phyloP scores from a whole-genome alignment of 2,888 invertebrate species.

The Himalopsyche tibetana region DNA sequence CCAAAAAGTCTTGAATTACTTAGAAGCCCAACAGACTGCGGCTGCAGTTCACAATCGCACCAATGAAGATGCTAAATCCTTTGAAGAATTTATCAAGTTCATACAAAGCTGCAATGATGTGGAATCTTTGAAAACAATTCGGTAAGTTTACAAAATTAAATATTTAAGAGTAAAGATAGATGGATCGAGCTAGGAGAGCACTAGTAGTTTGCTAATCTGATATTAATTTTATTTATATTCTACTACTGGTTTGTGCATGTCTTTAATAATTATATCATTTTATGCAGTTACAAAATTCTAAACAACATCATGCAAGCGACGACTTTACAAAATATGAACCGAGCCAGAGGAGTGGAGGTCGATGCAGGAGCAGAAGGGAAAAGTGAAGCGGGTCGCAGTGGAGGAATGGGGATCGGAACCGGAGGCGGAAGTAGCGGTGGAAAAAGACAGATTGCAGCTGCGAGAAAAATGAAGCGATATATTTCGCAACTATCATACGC shows the following conservation, averaged over 20 bases:
- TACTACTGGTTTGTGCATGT: too few relatives aligned
- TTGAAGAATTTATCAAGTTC: conserved; percentile 91
- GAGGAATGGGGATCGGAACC: conserved; percentile 78
- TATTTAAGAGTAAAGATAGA: too few relatives aligned
- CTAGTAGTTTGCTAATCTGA: too few relatives aligned
- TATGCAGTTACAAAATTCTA: conserved; percentile 86
- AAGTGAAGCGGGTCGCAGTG: conserved; percentile 73
- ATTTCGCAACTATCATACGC: conserved; percentile 89
- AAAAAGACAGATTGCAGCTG: conserved; percentile 87
- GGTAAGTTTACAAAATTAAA: conserved; percentile 71
- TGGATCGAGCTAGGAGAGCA: too few relatives aligned
- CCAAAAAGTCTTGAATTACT: conserved; percentile 88
- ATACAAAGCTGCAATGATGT: conserved; percentile 88
- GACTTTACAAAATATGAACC: conserved; percentile 91
- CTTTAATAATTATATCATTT: not conserved
- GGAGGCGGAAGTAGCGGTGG: conserved; percentile 75
- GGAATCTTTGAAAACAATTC: conserved; percentile 89
- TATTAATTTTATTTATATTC: too few relatives aligned
- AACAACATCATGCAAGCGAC: conserved; percentile 96
- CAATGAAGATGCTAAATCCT: conserved; percentile 92
- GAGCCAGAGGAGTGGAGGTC: conserved; percentile 87
- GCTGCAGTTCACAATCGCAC: conserved; percentile 88
- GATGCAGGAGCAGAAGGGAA: conserved; percentile 77
- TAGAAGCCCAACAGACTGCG: conserved; percentile 87
- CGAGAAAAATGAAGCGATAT: conserved; percentile 89